These are phyloP conservation scores for Euclidia mi DNA, from an alignment of 2,888 invertebrate genomes.

Conservation along the genomic window DNA sequence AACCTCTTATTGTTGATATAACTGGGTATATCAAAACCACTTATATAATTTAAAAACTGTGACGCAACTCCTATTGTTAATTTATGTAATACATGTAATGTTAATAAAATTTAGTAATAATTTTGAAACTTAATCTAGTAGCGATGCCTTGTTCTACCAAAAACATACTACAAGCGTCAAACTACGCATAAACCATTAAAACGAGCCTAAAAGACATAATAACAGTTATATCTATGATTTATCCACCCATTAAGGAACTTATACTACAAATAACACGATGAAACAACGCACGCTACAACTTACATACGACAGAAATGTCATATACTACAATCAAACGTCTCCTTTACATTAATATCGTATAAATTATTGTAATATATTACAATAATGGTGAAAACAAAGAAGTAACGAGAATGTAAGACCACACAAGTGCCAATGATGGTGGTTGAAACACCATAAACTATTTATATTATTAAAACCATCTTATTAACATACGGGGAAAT, in stretches of 20 bases:
- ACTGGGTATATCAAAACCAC: too few species aligned
- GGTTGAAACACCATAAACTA: slow-evolving; percentile 64
- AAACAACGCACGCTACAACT: slow-evolving; percentile 22
- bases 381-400: slow-evolving; percentile 55
- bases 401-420: slow-evolving; percentile 46
- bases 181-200: slow-evolving; percentile 23
- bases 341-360: slow-evolving; percentile 33
- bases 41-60: too few species aligned
- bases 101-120: not conserved
- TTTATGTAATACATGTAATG: too few species aligned
- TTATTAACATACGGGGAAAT: slow-evolving; percentile 66
- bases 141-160: slow-evolving; percentile 2
- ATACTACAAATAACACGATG: slow-evolving; percentile 26
- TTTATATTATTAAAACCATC: slow-evolving; percentile 71
- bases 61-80: not conserved
- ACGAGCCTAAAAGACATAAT: slow-evolving; percentile 26
- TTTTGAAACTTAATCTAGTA: not conserved
- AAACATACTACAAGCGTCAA: slow-evolving; percentile 14
- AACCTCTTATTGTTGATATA: too few species aligned
- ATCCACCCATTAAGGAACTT: slow-evolving; percentile 27
- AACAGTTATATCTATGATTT: slow-evolving; percentile 32
- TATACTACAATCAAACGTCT: slow-evolving; percentile 38
- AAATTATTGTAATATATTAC: slow-evolving; percentile 36
- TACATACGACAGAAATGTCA: slow-evolving; percentile 22
- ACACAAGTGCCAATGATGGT: slow-evolving; percentile 52